phyloP scores from a whole-genome alignment of 2,797 vertebrate species.

The Oryzias sinensis region DNA sequence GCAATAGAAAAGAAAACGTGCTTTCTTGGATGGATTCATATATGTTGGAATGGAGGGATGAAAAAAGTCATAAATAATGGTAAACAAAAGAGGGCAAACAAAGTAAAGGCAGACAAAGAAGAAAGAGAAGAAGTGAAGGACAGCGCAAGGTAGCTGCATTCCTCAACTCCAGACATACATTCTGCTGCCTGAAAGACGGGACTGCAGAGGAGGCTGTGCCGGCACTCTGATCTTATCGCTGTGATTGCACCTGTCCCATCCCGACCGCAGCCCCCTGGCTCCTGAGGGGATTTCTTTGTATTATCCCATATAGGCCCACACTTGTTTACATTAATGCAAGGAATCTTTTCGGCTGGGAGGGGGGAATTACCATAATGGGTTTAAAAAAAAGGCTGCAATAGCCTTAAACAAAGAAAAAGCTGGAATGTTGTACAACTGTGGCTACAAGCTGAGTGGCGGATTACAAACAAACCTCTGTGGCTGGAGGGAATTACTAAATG shows the following conservation, averaged over 20 bases:
- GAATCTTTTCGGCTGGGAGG: slow-evolving; percentile 52
- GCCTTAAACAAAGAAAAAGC: slow-evolving; percentile 63
- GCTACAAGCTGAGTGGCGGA: slow-evolving; percentile 51
- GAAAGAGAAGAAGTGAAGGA: slow-evolving; percentile 45
- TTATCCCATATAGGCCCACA: slow-evolving; percentile 66
- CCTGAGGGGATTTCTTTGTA: slow-evolving; percentile 77
- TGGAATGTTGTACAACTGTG: slow-evolving; percentile 57
- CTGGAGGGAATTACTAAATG: slow-evolving; percentile 56
- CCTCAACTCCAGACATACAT: slow-evolving; percentile 36
- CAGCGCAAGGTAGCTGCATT: slow-evolving; percentile 59
- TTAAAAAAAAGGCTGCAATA: slow-evolving; percentile 58
- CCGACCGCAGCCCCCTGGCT: slow-evolving; percentile 61
- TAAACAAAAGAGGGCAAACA: slow-evolving; percentile 37
- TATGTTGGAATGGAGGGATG: slow-evolving; percentile 18
- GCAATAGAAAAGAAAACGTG: slow-evolving; percentile 12
- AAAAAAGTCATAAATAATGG: slow-evolving; percentile 2
- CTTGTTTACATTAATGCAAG: slow-evolving; percentile 82
- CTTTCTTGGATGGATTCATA: slow-evolving; percentile 4
- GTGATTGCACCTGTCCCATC: slow-evolving; percentile 83
- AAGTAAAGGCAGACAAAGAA: slow-evolving; percentile 31
- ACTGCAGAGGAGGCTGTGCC: slow-evolving; percentile 64
- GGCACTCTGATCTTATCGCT: slow-evolving; percentile 80
- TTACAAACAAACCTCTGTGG: slow-evolving; percentile 25
- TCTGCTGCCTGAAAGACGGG: slow-evolving; percentile 53
- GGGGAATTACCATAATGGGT: slow-evolving; percentile 75